These are phyloP conservation scores for Drosophila yakuba DNA, from an alignment of 1,140 invertebrate species.

Conservation along the genomic window DNA sequence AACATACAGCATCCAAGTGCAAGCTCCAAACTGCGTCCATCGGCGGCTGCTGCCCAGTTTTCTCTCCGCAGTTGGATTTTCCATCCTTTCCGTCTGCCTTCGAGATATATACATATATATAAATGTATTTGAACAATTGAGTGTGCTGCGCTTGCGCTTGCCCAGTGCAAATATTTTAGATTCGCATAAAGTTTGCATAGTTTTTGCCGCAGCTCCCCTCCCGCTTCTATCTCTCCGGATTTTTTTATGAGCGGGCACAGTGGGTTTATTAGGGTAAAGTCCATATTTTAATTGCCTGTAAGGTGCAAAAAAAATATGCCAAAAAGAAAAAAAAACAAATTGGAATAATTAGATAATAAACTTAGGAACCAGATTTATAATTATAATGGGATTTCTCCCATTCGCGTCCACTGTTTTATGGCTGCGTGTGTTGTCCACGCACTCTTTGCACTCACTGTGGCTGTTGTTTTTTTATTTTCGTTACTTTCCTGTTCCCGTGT, in stretches of 20 bases:
- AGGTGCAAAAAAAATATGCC: neutral
- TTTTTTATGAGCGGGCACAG: conserved; percentile 2
- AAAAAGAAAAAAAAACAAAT: neutral
- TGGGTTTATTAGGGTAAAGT: neutral
- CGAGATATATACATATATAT: conserved; percentile 62
- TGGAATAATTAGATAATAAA: conserved; percentile 3
- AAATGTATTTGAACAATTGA: conserved; percentile 81
- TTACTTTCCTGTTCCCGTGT: conserved; percentile 12
- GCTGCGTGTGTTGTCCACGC: conserved; percentile 35
- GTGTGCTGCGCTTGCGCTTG: conserved; percentile 73
- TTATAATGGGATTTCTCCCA: no score
- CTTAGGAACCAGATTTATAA: neutral
- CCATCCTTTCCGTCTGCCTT: conserved; percentile 54
- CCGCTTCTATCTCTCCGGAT: neutral
- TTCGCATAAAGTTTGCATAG: conserved; percentile 83
- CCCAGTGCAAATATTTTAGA: conserved; percentile 75
- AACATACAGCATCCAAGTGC: conserved; percentile 28
- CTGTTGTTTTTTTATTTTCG: conserved; percentile 6
- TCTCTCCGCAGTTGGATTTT: conserved; percentile 1
- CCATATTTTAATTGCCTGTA: neutral
- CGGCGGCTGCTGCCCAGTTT: conserved; percentile 10
- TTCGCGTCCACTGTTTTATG: neutral
- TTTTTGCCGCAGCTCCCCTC: conserved; percentile 43
- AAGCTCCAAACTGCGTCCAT: neutral
- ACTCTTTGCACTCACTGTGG: conserved; percentile 40